phyloP scores from a whole-genome alignment of 2,113 vertebrate genomes.

The Myocastor coypus region DNA sequence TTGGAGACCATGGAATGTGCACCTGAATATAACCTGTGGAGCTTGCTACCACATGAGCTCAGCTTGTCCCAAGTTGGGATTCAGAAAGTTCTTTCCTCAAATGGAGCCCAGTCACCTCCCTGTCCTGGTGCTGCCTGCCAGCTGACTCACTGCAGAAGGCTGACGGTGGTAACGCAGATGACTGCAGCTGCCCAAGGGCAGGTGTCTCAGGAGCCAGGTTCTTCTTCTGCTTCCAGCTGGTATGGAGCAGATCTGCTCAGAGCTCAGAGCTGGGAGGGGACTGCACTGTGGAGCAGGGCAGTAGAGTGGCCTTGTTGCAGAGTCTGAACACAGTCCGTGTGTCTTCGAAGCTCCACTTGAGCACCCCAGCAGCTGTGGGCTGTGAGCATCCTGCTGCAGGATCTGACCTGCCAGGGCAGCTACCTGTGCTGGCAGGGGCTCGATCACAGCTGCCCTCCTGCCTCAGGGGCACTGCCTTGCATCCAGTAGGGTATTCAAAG shows the following conservation, averaged over 20 bases:
- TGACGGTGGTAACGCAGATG: neutral
- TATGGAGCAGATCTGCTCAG: neutral
- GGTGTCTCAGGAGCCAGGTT: neutral
- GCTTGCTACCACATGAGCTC: neutral
- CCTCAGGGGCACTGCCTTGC: neutral
- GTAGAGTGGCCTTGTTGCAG: neutral
- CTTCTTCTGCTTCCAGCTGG: neutral
- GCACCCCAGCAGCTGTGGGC: no score
- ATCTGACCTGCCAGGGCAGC: neutral
- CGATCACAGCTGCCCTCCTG: neutral
- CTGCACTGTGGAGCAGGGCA: neutral
- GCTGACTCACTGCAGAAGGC: neutral
- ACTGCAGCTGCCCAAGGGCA: neutral
- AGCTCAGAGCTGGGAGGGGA: neutral
- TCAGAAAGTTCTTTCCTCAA: neutral
- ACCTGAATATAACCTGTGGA: neutral
- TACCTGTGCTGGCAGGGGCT: neutral
- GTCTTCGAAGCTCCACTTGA: neutral
- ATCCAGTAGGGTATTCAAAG: neutral
- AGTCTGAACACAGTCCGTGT: neutral
- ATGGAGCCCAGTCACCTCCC: neutral
- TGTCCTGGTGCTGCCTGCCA: neutral
- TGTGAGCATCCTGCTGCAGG: neutral
- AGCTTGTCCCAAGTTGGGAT: neutral
- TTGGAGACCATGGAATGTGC: neutral